phyloP scores from a whole-genome alignment of 2,797 vertebrate species.

The Pseudochaenichthys georgianus region DNA sequence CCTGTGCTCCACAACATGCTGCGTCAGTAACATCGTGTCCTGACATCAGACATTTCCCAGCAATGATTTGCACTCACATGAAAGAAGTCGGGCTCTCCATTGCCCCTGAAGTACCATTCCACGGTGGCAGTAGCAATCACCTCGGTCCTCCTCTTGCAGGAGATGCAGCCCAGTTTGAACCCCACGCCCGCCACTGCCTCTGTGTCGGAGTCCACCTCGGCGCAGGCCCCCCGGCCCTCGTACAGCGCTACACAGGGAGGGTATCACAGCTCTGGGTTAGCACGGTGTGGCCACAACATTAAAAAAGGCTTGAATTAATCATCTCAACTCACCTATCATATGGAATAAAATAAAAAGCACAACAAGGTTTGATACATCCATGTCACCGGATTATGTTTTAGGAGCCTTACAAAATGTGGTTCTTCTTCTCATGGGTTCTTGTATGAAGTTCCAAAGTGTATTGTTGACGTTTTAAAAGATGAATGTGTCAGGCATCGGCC shows the following conservation, averaged over 20 bases:
- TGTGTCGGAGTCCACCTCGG: slow-evolving; percentile 92
- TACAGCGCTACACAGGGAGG: slow-evolving; percentile 29
- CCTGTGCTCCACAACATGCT: slow-evolving; percentile 1
- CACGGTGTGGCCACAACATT: background rate
- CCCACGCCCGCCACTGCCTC: slow-evolving; percentile 88
- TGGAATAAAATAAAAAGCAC: slow-evolving; percentile 56
- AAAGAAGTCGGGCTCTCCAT: slow-evolving; percentile 81
- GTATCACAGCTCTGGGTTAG: background rate
- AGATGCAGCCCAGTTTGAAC: slow-evolving; percentile 94
- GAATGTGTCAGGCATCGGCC: background rate
- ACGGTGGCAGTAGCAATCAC: slow-evolving; percentile 83
- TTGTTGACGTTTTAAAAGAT: background rate
- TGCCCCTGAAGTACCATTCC: slow-evolving; percentile 89
- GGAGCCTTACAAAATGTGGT: background rate
- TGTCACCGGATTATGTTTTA: slow-evolving; percentile 25
- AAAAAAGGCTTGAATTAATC: background rate
- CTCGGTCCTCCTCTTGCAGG: slow-evolving; percentile 92
- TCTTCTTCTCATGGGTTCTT: too few species aligned
- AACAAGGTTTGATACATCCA: slow-evolving; percentile 52
- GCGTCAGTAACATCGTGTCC: slow-evolving; percentile 13
- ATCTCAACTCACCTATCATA: slow-evolving; percentile 68
- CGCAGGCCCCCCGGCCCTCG: slow-evolving; percentile 86
- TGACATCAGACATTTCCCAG: background rate
- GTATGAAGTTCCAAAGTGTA: background rate
- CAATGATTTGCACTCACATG: slow-evolving; percentile 77